Conservation (phyloP, 2,113 vertebrate genomes). For the Psittacula cyanocephala region DNA sequence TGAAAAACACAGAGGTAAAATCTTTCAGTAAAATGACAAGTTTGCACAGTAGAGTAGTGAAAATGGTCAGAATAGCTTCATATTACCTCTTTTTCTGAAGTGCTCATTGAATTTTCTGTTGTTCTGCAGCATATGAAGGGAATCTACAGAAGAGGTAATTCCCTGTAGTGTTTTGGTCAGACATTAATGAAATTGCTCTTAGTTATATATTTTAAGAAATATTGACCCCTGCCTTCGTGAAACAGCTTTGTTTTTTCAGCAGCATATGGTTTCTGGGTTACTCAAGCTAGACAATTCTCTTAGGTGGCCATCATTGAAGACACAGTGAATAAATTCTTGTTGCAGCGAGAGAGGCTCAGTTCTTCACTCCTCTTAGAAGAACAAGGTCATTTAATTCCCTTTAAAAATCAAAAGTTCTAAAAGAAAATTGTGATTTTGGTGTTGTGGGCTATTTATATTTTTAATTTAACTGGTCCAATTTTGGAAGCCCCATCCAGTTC, state of each 20-base stretch:
- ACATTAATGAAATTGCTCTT: constrained; percentile 80
- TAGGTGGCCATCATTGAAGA: not conserved
- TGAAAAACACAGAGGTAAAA: not conserved
- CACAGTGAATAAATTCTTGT: not conserved
- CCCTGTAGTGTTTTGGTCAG: constrained; percentile 77
- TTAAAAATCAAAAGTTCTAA: not conserved
- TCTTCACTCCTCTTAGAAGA: not conserved
- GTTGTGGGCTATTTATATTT: not conserved
- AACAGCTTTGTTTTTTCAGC: constrained; percentile 16
- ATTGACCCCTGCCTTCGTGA: constrained; percentile 74
- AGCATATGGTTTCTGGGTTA: not conserved
- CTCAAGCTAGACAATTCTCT: not conserved
- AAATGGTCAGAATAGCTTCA: not conserved
- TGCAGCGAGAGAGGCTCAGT: not conserved
- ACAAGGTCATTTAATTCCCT: not conserved
- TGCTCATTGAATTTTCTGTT: not conserved
- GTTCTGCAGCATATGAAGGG: not conserved
- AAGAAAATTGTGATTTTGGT: not conserved
- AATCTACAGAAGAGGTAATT: constrained; percentile 72
- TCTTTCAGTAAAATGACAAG: not conserved
- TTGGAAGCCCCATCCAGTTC: not conserved
- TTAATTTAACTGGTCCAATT: not conserved
- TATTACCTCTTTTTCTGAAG: not conserved
- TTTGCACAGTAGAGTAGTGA: not conserved
- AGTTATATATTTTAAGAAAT: constrained; percentile 76